Percentiles rank a stretch among this genome's conserved stretches.
phyloP scores from a whole-genome alignment of 2,113 vertebrate genomes.

The Micronycteris hirsuta region DNA sequence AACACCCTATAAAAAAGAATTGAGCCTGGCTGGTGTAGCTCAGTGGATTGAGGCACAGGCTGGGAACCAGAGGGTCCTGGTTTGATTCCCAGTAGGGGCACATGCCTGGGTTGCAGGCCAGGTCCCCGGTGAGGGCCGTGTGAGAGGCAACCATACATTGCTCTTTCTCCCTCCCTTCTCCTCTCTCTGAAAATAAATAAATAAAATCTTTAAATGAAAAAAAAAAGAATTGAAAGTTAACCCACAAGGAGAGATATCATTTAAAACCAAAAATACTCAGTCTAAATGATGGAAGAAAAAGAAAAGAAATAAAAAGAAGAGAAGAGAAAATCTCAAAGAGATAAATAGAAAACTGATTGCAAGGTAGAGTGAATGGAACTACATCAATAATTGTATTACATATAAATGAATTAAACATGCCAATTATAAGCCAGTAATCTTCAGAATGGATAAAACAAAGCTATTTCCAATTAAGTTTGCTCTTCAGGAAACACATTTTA shows the following conservation, averaged over 20 bases:
- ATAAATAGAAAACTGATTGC: not conserved
- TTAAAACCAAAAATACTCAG: not conserved
- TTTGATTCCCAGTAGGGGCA: too few species aligned
- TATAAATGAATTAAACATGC: not conserved
- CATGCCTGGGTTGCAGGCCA: too few species aligned
- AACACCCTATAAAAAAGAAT: not conserved
- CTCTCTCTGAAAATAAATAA: too few species aligned
- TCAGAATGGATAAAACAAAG: not conserved
- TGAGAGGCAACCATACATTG: too few species aligned
- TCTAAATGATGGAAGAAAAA: not conserved
- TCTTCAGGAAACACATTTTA: not conserved
- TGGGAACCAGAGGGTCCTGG: too few species aligned
- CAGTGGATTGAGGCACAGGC: too few species aligned
- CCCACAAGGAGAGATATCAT: not conserved
- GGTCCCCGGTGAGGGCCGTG: too few species aligned
- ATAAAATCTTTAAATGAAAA: too few species aligned
- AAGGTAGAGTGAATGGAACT: not conserved
- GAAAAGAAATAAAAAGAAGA: not conserved
- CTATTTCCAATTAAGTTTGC: not conserved
- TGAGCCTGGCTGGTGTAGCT: too few species aligned
- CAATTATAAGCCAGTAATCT: not conserved
- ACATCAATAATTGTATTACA: not conserved
- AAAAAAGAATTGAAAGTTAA: not conserved
- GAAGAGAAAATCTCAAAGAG: not conserved
- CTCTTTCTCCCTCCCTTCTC: too few species aligned